A percentile compares a stretch with the other conserved stretches of the same genome.
Evolutionary conservation across 1,140 invertebrate species (phyloP).

Genomic region (Gerris buenoi): DNA sequence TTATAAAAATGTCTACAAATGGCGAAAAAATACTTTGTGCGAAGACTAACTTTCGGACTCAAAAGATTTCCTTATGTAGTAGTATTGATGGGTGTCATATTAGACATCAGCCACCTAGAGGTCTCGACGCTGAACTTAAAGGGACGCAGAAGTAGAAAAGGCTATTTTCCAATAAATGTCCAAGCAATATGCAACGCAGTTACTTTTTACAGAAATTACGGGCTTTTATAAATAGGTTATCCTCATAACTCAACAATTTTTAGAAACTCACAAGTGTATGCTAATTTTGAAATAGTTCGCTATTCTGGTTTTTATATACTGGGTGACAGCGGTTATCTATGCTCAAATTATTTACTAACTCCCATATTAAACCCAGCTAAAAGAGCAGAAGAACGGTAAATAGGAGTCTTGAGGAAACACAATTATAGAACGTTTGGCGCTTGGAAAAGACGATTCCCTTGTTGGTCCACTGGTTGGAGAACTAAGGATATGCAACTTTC

Average conservation of each 20-base stretch:
- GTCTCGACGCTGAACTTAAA: constrained; percentile 29
- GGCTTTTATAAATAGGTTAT: not conserved
- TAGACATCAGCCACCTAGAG: constrained; percentile 16
- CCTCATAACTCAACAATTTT: not conserved
- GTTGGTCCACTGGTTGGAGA: not conserved
- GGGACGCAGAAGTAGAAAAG: constrained; percentile 31
- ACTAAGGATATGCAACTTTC: no score
- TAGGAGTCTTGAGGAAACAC: not conserved
- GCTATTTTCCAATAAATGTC: constrained; percentile 31
- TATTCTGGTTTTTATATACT: not conserved
- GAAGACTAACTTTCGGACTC: not conserved
- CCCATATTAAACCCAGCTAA: not conserved
- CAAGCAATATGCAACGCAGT: constrained; percentile 26
- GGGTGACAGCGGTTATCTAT: not conserved
- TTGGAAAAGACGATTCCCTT: not conserved
- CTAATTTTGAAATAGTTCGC: not conserved
- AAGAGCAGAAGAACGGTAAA: not conserved
- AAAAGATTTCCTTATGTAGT: not conserved
- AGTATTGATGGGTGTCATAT: not conserved
- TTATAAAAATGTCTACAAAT: not conserved
- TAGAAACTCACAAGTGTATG: not conserved
- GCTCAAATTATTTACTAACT: not conserved
- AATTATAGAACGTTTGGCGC: not conserved
- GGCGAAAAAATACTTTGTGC: not conserved
- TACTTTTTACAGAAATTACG: not conserved